Base-by-base conservation (phyloP, 1,140 invertebrate species). In the Meloidogyne chitwoodi region DNA sequence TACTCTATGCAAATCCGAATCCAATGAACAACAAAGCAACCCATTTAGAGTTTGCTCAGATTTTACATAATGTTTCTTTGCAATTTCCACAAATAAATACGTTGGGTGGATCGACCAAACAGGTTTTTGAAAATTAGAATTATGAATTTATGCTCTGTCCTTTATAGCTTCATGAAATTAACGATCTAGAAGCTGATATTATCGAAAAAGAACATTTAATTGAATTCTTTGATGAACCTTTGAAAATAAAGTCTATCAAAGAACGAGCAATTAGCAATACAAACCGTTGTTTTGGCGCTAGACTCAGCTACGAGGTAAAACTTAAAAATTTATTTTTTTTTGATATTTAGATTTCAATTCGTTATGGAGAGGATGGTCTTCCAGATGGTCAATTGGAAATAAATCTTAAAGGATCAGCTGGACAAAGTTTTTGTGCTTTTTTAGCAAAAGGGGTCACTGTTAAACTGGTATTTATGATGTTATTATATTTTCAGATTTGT, bases 401-500 rank as follows among this genome's bases (percentile, higher is more conserved):
- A 56, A 91, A 91, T 67, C 88, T 98, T 41, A 92, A 89, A 77
- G 96, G 96, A 11, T 95, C 94, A n/a, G 96, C 95, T 31, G 96
- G 96, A 38, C 96, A 99, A 89, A 98, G 94, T 87, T 98, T 99
- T 89, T 95, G 96, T 88, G 95, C 96, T n/a, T 99, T 99, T 89
- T 88, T 99, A 77, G 92, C 93, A 0, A 92, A 92, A 77, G 96
- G 96, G 38, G 91, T 98, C 75, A 92, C 92, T 79, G 92, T 97
- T 1, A 93, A 91, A 14, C 90, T 99, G 4, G 41, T 44, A 38
- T 10, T 38, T 38, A 16, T 44, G 2, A 44, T 44, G 16, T 44
- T 16, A 19, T 14, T 19, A 16, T 16, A 16, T 16, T 2, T 16
- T 44, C 12, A 44, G 11, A 41, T 41, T 2, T 12, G 2, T n/a